Evolutionary conservation across 2,113 vertebrate species (phyloP), one percentile per base, ranked within the genome.

Genomic region (Petaurus breviceps): DNA sequence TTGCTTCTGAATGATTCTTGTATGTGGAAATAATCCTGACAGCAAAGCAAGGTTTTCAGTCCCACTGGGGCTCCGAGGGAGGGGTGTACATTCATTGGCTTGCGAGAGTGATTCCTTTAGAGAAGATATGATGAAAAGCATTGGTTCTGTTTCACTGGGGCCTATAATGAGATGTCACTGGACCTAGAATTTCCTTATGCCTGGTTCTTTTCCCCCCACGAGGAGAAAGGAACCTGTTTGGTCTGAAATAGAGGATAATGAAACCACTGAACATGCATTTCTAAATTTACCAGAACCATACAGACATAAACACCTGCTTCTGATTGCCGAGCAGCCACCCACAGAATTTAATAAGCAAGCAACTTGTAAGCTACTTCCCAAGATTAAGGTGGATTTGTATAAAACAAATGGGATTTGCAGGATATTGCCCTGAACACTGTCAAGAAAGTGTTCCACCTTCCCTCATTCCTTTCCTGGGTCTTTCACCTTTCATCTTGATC

Each of bases 281-380:
- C n/a, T 90, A 61, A 94, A 93, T 77, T 19, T 12, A 93, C 54
- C 51, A 43, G 91, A 93, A 22, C 90, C 46, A 91, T 84, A 90
- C 90, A 90, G 90, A 90, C 90, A 51, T 90, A 90, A 90, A 90
- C 37, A 14, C 16, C 28, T 49, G 31, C 22, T 95, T 94, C 54
- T 93, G 68, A 49, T 50, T 51, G 9, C 51, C 90, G 93, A 95
- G 54, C 5, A 52, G 46, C 92, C 37, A 89, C 3, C 54, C 55
- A 28, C 5, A 43, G 95, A 26, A 90, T 91, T 90, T 90, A 90
- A 55, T 92, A 91, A 91, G 94, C 68, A 90, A 93, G 94, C 89
- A 46, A 68, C 47, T 25, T 84, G 84, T 19, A 51, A 92, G 68
- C 46, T 53, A 7, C 43, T 90, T 57, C 24, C 90, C 51, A 12